Percentiles rank a stretch among this genome's conserved stretches.
Evolutionary conservation across 2,113 vertebrate genomes (phyloP).

Genomic region (Smithornis capensis): DNA sequence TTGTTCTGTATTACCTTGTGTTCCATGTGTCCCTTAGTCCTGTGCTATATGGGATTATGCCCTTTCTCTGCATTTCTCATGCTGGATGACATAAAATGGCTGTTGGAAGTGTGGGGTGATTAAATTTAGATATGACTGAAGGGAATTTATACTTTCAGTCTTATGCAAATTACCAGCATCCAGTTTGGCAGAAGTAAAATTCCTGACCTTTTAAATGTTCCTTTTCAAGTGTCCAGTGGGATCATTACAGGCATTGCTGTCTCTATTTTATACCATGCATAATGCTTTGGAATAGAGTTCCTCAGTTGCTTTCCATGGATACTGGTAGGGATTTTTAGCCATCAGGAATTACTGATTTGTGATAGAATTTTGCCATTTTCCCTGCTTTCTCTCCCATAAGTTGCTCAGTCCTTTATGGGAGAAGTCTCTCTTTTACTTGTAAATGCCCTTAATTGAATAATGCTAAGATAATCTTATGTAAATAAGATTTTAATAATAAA

Average conservation of each 20-base stretch:
- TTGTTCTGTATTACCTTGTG: neutral
- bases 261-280: conserved; percentile 55
- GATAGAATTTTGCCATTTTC: conserved; percentile 9
- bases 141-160: conserved; percentile 77
- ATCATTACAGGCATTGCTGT: conserved; percentile 62
- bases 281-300: conserved; percentile 26
- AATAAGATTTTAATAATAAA: too few relatives aligned
- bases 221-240: conserved; percentile 57
- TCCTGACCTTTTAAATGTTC: conserved; percentile 82
- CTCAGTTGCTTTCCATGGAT: neutral
- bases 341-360: conserved; percentile 6
- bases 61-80: conserved; percentile 60
- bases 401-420: conserved; percentile 9
- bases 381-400: neutral
- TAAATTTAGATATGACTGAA: conserved; percentile 74
- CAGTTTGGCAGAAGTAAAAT: conserved; percentile 75
- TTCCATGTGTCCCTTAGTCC: conserved; percentile 53
- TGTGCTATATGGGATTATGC: conserved; percentile 58
- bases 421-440: conserved; percentile 22
- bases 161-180: conserved; percentile 76
- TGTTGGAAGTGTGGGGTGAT: conserved; percentile 54
- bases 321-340: conserved; percentile 17
- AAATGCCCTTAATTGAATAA: conserved; percentile 48
- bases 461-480: conserved; percentile 36
- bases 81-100: conserved; percentile 41